phyloP scores from a whole-genome alignment of 2,113 vertebrate species.

The Limanda limanda region DNA sequence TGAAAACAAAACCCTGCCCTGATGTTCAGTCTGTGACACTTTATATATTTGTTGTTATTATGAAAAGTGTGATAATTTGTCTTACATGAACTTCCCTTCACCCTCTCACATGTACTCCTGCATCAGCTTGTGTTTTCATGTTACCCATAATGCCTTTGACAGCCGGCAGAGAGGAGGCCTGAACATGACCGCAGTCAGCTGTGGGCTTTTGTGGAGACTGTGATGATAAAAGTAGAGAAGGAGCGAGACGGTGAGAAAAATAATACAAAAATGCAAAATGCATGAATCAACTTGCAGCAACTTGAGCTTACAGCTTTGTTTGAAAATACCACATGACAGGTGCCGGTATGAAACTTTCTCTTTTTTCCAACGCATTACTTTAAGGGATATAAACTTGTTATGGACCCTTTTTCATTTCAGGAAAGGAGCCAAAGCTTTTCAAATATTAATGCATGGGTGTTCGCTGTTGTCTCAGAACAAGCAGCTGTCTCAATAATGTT shows the following conservation, averaged over 20 bases:
- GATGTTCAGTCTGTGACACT: not conserved
- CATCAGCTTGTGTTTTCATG: constrained; percentile 26
- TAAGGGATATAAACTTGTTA: constrained; percentile 1
- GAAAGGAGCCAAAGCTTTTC: not conserved
- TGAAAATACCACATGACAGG: not conserved
- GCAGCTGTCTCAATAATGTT: not conserved
- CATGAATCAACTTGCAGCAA: not conserved
- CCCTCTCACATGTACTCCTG: constrained; percentile 14
- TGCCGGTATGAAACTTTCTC: not conserved
- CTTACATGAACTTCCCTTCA: constrained; percentile 38
- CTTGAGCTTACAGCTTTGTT: not conserved
- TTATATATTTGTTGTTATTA: constrained; percentile 3
- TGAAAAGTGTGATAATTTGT: constrained; percentile 23
- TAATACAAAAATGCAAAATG: not conserved
- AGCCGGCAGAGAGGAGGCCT: constrained; percentile 29
- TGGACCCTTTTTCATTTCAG: not conserved
- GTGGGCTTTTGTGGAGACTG: constrained; percentile 9
- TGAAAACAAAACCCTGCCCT: not conserved
- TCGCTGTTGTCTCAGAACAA: not conserved
- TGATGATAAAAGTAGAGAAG: not conserved
- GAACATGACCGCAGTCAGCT: constrained; percentile 31
- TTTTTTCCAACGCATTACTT: not conserved
- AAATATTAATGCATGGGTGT: not conserved
- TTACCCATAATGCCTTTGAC: constrained; percentile 49
- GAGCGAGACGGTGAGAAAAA: not conserved